phyloP scores from a whole-genome alignment of 2,888 invertebrate species.

The Oscheius sp. region DNA sequence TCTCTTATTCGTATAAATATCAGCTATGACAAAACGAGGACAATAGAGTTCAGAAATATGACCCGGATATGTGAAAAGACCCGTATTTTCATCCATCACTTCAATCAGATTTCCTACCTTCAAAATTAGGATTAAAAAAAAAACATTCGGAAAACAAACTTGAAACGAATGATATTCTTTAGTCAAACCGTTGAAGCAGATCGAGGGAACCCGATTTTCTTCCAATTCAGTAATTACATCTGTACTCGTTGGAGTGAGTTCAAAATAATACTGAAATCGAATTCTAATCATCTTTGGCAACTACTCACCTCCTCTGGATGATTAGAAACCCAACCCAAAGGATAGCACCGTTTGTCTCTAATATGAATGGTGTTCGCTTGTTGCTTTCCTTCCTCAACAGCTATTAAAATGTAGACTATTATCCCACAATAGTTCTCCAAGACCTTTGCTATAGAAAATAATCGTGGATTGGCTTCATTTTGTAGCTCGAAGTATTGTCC shows the following conservation, averaged over 20 bases:
- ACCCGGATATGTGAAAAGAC: slow-evolving; percentile 8
- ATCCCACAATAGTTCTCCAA: slow-evolving; percentile 4
- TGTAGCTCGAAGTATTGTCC: slow-evolving; percentile 22
- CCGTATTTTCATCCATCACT: slow-evolving; percentile 2
- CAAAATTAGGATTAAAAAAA: neutral
- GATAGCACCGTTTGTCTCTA: neutral
- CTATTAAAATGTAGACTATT: slow-evolving; percentile 3
- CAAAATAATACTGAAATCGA: neutral
- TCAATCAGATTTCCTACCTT: slow-evolving; percentile 14
- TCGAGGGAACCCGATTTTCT: neutral
- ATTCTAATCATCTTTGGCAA: neutral
- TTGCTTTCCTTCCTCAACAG: no score
- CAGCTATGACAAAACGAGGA: neutral
- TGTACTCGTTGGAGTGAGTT: neutral
- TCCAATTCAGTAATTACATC: no score
- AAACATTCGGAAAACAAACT: neutral
- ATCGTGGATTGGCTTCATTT: neutral
- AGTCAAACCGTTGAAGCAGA: neutral
- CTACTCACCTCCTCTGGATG: neutral
- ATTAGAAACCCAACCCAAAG: neutral
- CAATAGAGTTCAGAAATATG: slow-evolving; percentile 13
- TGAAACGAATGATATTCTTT: neutral
- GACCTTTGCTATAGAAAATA: slow-evolving; percentile 8
- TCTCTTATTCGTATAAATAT: neutral
- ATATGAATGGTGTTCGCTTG: neutral